Base-by-base conservation (phyloP, 2,113 vertebrate species). In the Hemichromis elongatus region DNA sequence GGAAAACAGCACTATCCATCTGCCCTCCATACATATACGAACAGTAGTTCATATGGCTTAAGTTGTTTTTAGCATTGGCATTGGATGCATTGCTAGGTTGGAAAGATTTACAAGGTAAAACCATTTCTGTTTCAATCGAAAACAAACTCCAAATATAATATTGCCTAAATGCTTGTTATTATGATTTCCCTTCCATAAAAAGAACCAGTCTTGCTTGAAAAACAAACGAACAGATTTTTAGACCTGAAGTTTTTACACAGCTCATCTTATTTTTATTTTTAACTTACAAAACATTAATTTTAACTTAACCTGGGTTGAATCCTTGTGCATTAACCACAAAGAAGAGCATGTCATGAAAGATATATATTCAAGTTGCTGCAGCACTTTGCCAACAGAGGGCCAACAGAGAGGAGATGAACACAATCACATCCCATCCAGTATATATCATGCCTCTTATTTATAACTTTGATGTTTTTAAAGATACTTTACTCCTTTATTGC, bases 1-100 rank as follows among this genome's bases (percentile, higher is more conserved):
- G 93, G 90, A 91, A 92, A 95, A 91, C 92, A 93, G 92, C 93
- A 95, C 92, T 94, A 92, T 96, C 95, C 95, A 96, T 95, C 95
- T 96, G 95, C 91, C 92, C 90, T 90, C 86, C 82, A 85, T 57
- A 85, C 87, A 90, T 88, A 85, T 35, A 86, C 52, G 63, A 79
- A 81, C 66, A 57, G 3, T 6, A 30, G 59, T 84, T 83, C 68
- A 59, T 37, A 52, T 77, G 37, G 24, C 59, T 77, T 4, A 79
- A 24, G 80, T 77, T 86, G 82, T 88, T 89, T 89, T 79, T 83
- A 89, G 79, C 81, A 42, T 7, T 19, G 84, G 37, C 68, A 68
- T 16, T 55, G 18, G 61, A 19, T 53, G 28, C 53, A 52, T 16
- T 9, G 30, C 12, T 37, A 3, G 26, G n/a, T 81, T 57, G 45